A percentile compares a stretch with the other conserved stretches of the same genome.
Evolutionary conservation across 2,888 invertebrate species (phyloP).

Genomic region (Orthosia gracilis): DNA sequence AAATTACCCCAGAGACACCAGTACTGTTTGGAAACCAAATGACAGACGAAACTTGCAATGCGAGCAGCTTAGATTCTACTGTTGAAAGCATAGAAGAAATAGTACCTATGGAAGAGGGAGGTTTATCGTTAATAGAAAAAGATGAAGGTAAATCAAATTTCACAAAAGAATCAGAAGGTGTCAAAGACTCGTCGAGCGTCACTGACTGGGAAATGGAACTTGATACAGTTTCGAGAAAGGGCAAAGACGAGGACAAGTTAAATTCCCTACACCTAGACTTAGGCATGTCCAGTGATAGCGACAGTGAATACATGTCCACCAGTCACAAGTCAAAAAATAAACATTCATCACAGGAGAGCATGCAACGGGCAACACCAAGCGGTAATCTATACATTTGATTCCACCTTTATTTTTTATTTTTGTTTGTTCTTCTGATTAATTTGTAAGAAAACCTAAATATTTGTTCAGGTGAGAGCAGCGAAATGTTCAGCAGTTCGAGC

Average conservation of each 20-base stretch:
- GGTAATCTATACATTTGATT: constrained; percentile 78
- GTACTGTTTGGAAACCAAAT: constrained; percentile 87
- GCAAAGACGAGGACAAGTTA: constrained; percentile 86
- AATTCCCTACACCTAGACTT: constrained; percentile 88
- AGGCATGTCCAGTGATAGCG: constrained; percentile 90
- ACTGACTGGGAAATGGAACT: constrained; percentile 92
- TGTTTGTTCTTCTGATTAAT: constrained; percentile 70
- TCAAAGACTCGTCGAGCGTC: constrained; percentile 84
- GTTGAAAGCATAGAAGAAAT: constrained; percentile 84
- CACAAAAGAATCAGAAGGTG: constrained; percentile 79
- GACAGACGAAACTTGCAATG: constrained; percentile 83
- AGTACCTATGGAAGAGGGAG: constrained; percentile 77
- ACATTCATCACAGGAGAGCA: constrained; percentile 78
- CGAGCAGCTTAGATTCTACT: constrained; percentile 86
- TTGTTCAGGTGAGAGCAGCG: constrained; percentile 86
- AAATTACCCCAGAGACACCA: constrained; percentile 91
- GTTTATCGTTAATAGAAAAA: constrained; percentile 77
- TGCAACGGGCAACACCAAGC: constrained; percentile 80
- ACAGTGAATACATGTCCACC: constrained; percentile 84
- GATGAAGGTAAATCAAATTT: constrained; percentile 77
- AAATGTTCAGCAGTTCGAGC: constrained; percentile 83
- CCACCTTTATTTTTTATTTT: constrained; percentile 66
- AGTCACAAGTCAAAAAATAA: constrained; percentile 80
- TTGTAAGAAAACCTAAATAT: constrained; percentile 71
- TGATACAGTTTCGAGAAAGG: constrained; percentile 88